Percentiles rank a stretch among this genome's conserved stretches.
Evolutionary conservation across 2,888 invertebrate species (phyloP).

Genomic region (Drosophila anceps): DNA sequence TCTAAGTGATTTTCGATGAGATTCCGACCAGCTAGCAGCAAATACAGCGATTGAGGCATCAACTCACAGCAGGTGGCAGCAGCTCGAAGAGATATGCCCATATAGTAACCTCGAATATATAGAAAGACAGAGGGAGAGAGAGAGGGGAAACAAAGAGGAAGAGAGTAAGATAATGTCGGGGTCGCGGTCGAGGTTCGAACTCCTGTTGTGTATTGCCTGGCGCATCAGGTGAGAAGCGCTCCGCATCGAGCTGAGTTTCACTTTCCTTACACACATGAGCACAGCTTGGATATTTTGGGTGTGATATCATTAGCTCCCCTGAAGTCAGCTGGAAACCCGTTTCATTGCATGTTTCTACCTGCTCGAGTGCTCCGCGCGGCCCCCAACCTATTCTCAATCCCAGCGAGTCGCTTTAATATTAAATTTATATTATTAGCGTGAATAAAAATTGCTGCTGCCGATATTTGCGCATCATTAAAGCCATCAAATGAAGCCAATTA

Average conservation of each 20-base stretch:
- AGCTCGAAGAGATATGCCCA: slow-evolving; percentile 11
- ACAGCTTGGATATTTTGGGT: slow-evolving; percentile 56
- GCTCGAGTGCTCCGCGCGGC: slow-evolving; percentile 10
- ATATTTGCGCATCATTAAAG: slow-evolving; percentile 80
- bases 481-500: slow-evolving; percentile 81
- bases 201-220: slow-evolving; percentile 75
- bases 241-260: slow-evolving; percentile 64
- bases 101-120: not conserved
- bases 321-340: slow-evolving; percentile 61
- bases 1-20: slow-evolving; percentile 86
- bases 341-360: slow-evolving; percentile 59
- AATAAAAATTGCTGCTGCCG: slow-evolving; percentile 70
- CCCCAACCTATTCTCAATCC: not conserved
- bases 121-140: slow-evolving; percentile 11
- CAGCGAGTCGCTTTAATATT: slow-evolving; percentile 34
- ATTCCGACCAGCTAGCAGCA: slow-evolving; percentile 71
- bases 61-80: slow-evolving; percentile 81
- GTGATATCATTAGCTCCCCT: slow-evolving; percentile 80
- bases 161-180: not conserved
- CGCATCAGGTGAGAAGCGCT: slow-evolving; percentile 83
- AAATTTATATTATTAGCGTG: slow-evolving; percentile 78
- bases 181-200: slow-evolving; percentile 37
- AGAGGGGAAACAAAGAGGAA: not conserved
- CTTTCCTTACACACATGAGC: slow-evolving; percentile 53
- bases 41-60: slow-evolving; percentile 82